Conservation (phyloP, 92 coral and sea anemone genomes). For the Pocillopora grandis region DNA sequence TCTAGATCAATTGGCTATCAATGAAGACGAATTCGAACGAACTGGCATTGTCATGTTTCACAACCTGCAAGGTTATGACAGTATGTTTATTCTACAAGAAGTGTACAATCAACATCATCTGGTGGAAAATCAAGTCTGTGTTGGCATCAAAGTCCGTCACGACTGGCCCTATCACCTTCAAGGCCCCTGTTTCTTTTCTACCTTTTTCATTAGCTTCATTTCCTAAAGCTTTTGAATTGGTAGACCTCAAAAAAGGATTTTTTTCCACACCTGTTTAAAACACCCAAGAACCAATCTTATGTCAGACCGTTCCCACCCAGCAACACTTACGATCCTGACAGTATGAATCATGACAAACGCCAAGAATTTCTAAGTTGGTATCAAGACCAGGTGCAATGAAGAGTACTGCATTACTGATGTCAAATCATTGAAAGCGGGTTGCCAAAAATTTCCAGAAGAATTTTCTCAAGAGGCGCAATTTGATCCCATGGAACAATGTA, state of each 20-base stretch:
- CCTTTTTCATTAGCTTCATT: not conserved
- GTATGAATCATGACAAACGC: not conserved
- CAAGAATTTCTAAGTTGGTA: not conserved
- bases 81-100: conserved; percentile 5
- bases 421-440: too few species aligned
- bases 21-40: not conserved
- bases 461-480: too few species aligned
- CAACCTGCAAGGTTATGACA: not conserved
- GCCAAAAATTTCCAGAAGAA: too few species aligned
- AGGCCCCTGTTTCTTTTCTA: not conserved
- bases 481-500: too few species aligned
- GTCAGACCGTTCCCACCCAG: not conserved
- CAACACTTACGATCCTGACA: not conserved
- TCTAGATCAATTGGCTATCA: not conserved
- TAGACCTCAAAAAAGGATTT: not conserved
- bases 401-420: too few species aligned
- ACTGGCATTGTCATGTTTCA: not conserved
- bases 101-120: not conserved
- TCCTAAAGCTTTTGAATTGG: not conserved
- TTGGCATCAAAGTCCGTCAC: not conserved
- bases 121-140: not conserved
- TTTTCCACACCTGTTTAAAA: not conserved
- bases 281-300: too few species aligned
- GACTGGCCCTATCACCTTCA: not conserved
- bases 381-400: not conserved